Evolutionary conservation across 1,140 invertebrate genomes (phyloP).

Genomic region (Cecropterus lyciades): DNA sequence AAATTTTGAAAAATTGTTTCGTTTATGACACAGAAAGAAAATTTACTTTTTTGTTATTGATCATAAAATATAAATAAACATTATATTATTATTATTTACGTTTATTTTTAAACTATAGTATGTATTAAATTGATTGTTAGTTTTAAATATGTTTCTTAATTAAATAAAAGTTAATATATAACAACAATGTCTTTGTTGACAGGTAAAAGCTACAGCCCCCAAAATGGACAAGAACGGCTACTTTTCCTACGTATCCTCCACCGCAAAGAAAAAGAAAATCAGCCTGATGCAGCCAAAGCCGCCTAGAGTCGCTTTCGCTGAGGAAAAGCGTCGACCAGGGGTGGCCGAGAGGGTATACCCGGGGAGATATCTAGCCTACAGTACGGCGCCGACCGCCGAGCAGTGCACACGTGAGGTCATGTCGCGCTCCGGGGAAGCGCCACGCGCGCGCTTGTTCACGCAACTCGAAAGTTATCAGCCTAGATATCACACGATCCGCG

Average conservation of each 20-base stretch:
- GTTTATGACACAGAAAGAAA: too few species aligned
- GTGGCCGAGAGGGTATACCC: constrained; percentile 58
- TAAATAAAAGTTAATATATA: too few species aligned
- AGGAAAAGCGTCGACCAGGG: constrained; percentile 71
- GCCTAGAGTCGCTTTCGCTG: constrained; percentile 71
- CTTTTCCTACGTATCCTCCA: constrained; percentile 79
- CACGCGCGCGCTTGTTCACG: constrained; percentile 69
- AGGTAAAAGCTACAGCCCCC: constrained; percentile 80
- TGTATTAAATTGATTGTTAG: too few species aligned
- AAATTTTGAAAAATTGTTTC: too few species aligned
- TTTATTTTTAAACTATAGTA: too few species aligned
- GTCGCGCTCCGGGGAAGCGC: constrained; percentile 64
- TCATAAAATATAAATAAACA: too few species aligned
- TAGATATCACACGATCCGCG: constrained; percentile 81
- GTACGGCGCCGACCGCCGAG: constrained; percentile 64
- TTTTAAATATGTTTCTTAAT: too few species aligned
- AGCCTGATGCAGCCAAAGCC: constrained; percentile 80
- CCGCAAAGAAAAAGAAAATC: constrained; percentile 83
- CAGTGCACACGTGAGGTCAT: constrained; percentile 64
- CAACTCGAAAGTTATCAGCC: constrained; percentile 83
- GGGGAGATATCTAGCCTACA: constrained; percentile 37
- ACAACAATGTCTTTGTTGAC: constrained; percentile 37
- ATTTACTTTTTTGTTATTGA: too few species aligned
- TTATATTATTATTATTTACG: too few species aligned
- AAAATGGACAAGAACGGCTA: constrained; percentile 82